Percentiles rank a stretch among this genome's conserved stretches.
Conservation (phyloP, 2,113 vertebrate genomes). For the Sciurus niger region DNA sequence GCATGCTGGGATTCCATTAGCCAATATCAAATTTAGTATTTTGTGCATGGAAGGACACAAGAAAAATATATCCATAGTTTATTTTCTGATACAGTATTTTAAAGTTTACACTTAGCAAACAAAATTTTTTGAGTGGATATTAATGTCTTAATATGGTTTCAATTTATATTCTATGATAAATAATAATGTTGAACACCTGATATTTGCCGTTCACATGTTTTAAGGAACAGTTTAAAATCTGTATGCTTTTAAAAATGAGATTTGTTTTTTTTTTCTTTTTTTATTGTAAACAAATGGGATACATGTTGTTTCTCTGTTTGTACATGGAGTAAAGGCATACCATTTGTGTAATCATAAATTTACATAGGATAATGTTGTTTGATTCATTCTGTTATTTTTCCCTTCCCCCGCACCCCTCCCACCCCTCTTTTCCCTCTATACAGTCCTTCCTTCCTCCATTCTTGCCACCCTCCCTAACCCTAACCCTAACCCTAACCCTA, state of each 20-base stretch:
- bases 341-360: too few species aligned
- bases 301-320: too few species aligned
- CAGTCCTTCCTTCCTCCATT: too few species aligned
- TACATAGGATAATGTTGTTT: too few species aligned
- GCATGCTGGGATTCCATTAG: conserved; percentile 32
- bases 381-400: too few species aligned
- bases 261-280: background rate
- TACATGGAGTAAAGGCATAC: too few species aligned
- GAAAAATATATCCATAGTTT: background rate
- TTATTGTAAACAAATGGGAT: too few species aligned
- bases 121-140: background rate
- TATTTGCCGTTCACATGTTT: background rate
- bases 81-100: background rate
- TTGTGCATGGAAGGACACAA: background rate
- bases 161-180: background rate
- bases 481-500: too few species aligned
- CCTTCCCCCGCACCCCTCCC: too few species aligned
- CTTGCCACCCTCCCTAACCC: too few species aligned
- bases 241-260: background rate
- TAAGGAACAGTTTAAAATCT: background rate
- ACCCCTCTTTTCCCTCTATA: too few species aligned
- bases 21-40: conserved; percentile 11
- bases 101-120: background rate
- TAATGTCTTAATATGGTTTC: background rate
- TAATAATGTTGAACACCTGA: background rate